Base-by-base conservation (phyloP, 1,140 invertebrate genomes). In the Drosophila busckii region DNA sequence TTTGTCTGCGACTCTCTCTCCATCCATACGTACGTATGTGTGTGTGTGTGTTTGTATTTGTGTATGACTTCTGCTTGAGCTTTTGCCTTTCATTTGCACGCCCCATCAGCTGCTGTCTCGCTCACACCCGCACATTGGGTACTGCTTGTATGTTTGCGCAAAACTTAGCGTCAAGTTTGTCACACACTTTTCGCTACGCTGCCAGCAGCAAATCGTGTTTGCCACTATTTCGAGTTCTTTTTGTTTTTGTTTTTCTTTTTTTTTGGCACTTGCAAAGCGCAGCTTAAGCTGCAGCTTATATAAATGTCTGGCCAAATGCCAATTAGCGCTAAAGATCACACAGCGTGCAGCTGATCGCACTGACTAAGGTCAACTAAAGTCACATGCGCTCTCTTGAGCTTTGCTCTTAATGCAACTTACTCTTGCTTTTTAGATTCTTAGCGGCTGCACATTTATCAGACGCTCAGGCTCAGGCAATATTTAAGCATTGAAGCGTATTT, bases 401-500 rank as follows among this genome's bases (percentile, higher is more conserved):
- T n/a, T n/a, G n/a, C n/a, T n/a, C n/a, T n/a, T n/a, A n/a, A n/a
- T n/a, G n/a, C n/a, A n/a, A n/a, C n/a, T n/a, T n/a, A n/a, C n/a
- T n/a, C n/a, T n/a, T n/a, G n/a, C 20, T 0, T 2, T 12, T 10
- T 10, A 7, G n/a, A 9, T 2, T 9, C 15, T 7, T 32, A 12
- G 26, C 31, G n/a, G 6, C 13, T 20, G 20, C 31, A 35, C 50
- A 62, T 70, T 68, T 68, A 68, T 69, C 66, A 68, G 10, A 29
- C 25, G 6, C 13, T 7, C 19, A 3, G 20, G 19, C 44, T 32
- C 34, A 48, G 50, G 52, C 68, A 78, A 67, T 75, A 80, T 80
- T 80, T 80, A 75, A 80, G 75, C 73, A 80, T 80, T 80, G 68
- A 80, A 80, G 73, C 75, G 73, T 63, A 80, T 80, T 78, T 78